A percentile compares a stretch with the other conserved stretches of the same genome.
Conservation (phyloP, 2,797 vertebrate species). For the Eurystomus glaucurus region DNA sequence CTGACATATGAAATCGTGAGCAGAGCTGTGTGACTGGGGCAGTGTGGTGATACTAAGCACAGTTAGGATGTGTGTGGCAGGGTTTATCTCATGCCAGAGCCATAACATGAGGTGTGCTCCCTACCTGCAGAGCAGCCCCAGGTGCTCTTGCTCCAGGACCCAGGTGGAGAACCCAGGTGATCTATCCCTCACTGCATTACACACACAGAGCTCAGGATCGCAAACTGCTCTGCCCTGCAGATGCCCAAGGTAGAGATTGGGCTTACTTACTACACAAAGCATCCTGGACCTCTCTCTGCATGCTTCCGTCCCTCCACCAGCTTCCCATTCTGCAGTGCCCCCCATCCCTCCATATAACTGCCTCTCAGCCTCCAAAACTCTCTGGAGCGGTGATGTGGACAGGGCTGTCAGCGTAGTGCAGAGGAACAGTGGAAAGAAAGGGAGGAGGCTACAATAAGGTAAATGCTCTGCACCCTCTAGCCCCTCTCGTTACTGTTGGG, state of each 20-base stretch:
- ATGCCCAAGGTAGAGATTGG: background rate
- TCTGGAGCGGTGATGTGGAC: background rate
- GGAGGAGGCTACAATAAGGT: background rate
- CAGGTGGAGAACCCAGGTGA: background rate
- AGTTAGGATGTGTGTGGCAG: background rate
- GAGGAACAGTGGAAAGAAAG: background rate
- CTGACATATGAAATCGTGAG: background rate
- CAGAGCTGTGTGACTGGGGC: background rate
- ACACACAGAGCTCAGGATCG: accelerated
- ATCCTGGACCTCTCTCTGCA: background rate
- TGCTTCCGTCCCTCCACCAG: background rate
- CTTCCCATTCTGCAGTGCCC: background rate
- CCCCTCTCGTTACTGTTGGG: background rate
- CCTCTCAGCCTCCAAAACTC: background rate
- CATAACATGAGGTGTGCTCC: accelerated
- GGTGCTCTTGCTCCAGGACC: background rate
- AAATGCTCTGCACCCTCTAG: background rate
- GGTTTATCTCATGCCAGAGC: background rate
- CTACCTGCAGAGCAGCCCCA: background rate
- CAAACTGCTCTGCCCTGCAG: accelerated
- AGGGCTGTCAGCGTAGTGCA: background rate
- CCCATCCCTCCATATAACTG: accelerated
- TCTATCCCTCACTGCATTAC: background rate
- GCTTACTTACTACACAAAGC: background rate
- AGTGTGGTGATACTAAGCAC: accelerated